phyloP scores from a whole-genome alignment of 1,140 invertebrate species.

The Brachionus calyciflorus region DNA sequence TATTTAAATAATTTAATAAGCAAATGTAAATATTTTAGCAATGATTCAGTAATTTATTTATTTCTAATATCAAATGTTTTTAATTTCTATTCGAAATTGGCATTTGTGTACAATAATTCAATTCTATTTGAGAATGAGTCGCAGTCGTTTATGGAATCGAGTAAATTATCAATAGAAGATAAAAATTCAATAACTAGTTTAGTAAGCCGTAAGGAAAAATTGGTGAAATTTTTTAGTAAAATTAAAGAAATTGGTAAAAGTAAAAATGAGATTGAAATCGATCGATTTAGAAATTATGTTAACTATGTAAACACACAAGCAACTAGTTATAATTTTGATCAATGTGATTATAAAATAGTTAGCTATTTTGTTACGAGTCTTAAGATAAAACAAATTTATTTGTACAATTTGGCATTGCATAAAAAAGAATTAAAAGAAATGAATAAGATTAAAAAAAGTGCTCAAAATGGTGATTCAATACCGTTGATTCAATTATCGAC shows the following conservation, averaged over 20 bases:
- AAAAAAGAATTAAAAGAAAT: constrained; percentile 10
- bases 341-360: constrained; percentile 36
- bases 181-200: neutral
- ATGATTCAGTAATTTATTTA: constrained; percentile 11
- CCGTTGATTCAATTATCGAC: neutral
- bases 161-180: neutral
- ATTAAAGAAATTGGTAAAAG: neutral
- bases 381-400: constrained; percentile 44
- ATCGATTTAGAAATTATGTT: neutral
- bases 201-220: neutral
- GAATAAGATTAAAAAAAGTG: neutral
- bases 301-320: neutral
- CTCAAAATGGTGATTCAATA: neutral
- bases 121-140: neutral
- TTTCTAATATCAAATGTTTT: constrained; percentile 27
- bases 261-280: neutral
- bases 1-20: neutral
- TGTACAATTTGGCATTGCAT: constrained; percentile 38
- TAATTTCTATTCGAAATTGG: constrained; percentile 8
- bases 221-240: neutral
- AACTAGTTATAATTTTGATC: neutral
- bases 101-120: constrained; percentile 19
- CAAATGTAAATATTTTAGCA: constrained; percentile 1
- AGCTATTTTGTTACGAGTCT: constrained; percentile 4
- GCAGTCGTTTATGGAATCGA: neutral